Evolutionary conservation across 2,113 vertebrate genomes (phyloP).

Genomic region (Myotis brandtii): DNA sequence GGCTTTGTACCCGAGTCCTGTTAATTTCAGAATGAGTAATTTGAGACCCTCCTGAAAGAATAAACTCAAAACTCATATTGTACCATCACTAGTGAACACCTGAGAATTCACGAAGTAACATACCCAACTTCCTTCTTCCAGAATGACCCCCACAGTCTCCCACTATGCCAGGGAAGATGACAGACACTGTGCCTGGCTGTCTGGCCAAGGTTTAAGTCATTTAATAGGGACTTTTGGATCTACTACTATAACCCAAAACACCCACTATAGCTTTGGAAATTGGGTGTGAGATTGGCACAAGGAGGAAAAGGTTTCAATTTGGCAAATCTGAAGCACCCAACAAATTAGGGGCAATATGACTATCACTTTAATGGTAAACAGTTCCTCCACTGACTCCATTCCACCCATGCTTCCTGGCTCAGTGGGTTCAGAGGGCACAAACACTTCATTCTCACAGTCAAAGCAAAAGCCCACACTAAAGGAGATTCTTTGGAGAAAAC

Average conservation of each 20-base stretch:
- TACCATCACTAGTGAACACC: background rate
- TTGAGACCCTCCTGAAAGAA: background rate
- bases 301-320: background rate
- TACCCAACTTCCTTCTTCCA: background rate
- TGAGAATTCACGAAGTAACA: background rate
- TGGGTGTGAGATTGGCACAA: rapidly evolving
- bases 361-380: background rate
- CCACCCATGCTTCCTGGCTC: background rate
- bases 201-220: background rate
- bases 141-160: background rate
- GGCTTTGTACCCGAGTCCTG: background rate
- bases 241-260: rapidly evolving
- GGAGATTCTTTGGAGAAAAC: background rate
- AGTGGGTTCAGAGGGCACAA: background rate
- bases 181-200: background rate
- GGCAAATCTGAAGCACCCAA: background rate
- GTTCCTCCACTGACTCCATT: no score
- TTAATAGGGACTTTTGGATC: background rate
- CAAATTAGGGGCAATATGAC: rapidly evolving
- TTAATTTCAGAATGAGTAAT: background rate
- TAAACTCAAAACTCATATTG: background rate
- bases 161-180: no score
- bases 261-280: background rate
- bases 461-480: background rate
- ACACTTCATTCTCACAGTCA: background rate